A percentile compares a stretch with the other conserved stretches of the same genome.
phyloP scores from a whole-genome alignment of 2,797 vertebrate species.

The Holocentrus rufus region DNA sequence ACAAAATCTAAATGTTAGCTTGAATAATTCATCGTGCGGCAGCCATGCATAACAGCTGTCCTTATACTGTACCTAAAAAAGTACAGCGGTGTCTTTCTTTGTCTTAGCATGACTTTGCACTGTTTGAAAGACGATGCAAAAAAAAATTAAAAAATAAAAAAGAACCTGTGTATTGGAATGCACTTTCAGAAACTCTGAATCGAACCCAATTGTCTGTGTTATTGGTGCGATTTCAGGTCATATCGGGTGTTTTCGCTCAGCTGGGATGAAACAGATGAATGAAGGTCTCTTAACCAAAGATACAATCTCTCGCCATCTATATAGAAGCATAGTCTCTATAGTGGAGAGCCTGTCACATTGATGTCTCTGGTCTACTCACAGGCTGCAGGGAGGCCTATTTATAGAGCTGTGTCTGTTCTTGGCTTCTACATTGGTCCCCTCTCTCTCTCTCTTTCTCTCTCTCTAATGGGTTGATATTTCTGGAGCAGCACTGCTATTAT shows the following conservation, averaged over 20 bases:
- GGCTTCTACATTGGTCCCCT: slow-evolving; percentile 62
- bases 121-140: not conserved
- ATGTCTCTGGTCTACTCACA: slow-evolving; percentile 78
- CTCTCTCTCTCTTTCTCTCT: slow-evolving; percentile 61
- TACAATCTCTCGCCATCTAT: slow-evolving; percentile 45
- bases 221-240: slow-evolving; percentile 29
- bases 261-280: slow-evolving; percentile 59
- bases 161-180: not conserved
- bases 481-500: slow-evolving; percentile 62
- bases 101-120: slow-evolving; percentile 28
- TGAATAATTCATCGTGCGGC: slow-evolving; percentile 76
- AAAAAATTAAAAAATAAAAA: not conserved
- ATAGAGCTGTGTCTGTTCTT: slow-evolving; percentile 76
- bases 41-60: slow-evolving; percentile 67
- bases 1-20: slow-evolving; percentile 73
- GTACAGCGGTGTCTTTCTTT: slow-evolving; percentile 28
- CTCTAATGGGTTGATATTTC: slow-evolving; percentile 74
- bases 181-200: slow-evolving; percentile 26
- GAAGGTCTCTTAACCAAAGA: slow-evolving; percentile 44
- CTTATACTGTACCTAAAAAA: slow-evolving; percentile 65
- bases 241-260: slow-evolving; percentile 31
- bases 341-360: slow-evolving; percentile 73
- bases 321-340: slow-evolving; percentile 53
- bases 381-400: slow-evolving; percentile 80
- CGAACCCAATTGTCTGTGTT: not conserved